Percentiles rank a stretch among this genome's conserved stretches.
These are phyloP conservation scores for Dysidea cf. avara DNA, from an alignment of 37 sponge, comb jelly and placozoan genomes.

Conservation along the genomic window DNA sequence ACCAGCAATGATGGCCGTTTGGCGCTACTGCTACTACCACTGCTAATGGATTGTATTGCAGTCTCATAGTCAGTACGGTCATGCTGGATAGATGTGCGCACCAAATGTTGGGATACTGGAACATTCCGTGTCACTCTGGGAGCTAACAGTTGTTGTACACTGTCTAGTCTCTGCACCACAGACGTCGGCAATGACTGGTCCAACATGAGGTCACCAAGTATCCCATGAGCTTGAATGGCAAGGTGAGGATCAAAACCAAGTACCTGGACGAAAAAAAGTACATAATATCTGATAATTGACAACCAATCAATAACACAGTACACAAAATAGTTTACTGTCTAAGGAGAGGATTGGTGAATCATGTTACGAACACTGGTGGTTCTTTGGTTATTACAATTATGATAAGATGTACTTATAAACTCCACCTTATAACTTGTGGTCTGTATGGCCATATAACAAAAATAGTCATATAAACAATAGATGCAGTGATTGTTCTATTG, in stretches of 20 bases:
- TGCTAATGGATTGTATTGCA: not conserved
- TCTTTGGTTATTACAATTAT: too few species aligned
- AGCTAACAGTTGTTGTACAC: slow-evolving; percentile 43
- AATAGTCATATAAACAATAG: too few species aligned
- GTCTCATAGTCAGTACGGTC: too few species aligned
- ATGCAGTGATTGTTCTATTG: too few species aligned
- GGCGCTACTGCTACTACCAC: not conserved
- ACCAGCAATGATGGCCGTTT: not conserved
- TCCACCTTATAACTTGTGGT: too few species aligned
- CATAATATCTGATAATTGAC: not conserved
- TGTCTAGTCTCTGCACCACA: slow-evolving; percentile 27
- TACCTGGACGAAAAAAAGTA: not conserved
- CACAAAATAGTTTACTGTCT: too few species aligned
- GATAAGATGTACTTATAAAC: too few species aligned
- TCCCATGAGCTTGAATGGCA: slow-evolving; percentile 52
- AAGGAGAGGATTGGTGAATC: too few species aligned
- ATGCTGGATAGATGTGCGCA: too few species aligned
- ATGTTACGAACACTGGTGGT: too few species aligned
- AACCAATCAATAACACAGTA: not conserved
- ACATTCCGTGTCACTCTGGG: slow-evolving; percentile 14
- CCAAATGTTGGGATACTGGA: not conserved
- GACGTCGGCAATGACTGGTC: slow-evolving; percentile 13
- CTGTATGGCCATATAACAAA: too few species aligned
- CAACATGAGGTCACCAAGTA: slow-evolving; percentile 55
- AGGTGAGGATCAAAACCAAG: slow-evolving; percentile 13